Base-by-base conservation (phyloP, 2,888 invertebrate species). In the Argyresthia goedartella region DNA sequence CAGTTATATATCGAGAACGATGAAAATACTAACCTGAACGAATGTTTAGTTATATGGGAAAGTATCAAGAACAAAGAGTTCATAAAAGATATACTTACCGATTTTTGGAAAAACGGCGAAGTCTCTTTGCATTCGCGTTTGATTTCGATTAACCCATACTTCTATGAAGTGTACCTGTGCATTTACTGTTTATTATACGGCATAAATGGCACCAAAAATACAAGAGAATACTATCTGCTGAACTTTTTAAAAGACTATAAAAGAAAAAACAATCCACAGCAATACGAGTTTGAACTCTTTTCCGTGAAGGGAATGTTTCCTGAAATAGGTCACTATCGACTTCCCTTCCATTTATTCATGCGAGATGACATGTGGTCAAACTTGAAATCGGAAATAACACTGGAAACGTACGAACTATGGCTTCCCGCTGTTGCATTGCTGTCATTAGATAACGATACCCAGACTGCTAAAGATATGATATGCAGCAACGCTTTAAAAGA, bases 401-500 rank as follows among this genome's bases (percentile, higher is more conserved):
- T 88, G 57, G 81, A 81, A 65, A 82, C 86, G 6, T 88, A 88
- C 56, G 81, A 84, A 60, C 71, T 72, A 39, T 88, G 87, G 87
- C 57, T 88, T 48, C 81, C 84, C 15, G 71, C 76, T 43, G 85
- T 81, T 41, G 63, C 76, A 42, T 67, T 87, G 54, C 64, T 87
- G 42, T 68, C 76, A 35, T 67, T 87, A 15, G 80, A 87, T 59
- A 69, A 73, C 13, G 79, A 86, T 65, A 59, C 72, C 54, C 87
- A 87, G 66, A 81, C 76, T 35, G 80, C 82, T n/a, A 76, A 68
- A 59, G 87, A 87, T 60, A 87, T 87, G 87, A 80, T 87, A 60
- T 87, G 87, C 57, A 87, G 87, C 61, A 87, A 85, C 54, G 87
- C 87, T 52, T 73, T 87, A 25, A 86, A 86, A 63, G 87, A 87